Evolutionary conservation across 2,888 invertebrate genomes (phyloP).

Genomic region (Ophonus ardosiacus): DNA sequence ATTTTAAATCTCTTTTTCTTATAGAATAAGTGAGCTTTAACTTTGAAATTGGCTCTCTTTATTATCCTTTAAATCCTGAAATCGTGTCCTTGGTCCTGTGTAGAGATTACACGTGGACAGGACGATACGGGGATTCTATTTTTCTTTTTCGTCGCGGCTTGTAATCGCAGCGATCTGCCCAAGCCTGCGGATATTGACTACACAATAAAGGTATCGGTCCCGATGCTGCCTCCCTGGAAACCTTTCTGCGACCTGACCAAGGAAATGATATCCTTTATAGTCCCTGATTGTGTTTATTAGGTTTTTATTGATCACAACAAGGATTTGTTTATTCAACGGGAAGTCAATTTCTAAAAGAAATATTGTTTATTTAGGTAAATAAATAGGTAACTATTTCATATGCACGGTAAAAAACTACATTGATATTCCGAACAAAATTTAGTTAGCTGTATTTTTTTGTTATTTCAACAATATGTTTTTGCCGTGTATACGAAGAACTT

Average conservation of each 20-base stretch:
- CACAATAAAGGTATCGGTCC: constrained; percentile 49
- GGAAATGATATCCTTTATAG: constrained; percentile 50
- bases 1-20: too few relatives aligned
- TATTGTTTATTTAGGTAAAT: background rate
- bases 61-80: background rate
- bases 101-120: constrained; percentile 8
- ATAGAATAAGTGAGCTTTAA: background rate
- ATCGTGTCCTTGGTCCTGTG: background rate
- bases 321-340: background rate
- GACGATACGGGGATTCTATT: constrained; percentile 21
- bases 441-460: too few relatives aligned
- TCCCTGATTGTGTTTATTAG: constrained; percentile 53
- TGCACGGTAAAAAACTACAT: too few relatives aligned
- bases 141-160: constrained; percentile 26
- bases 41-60: background rate
- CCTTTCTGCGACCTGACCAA: background rate
- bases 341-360: background rate
- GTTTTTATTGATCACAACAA: constrained; percentile 48
- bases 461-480: too few relatives aligned
- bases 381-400: background rate
- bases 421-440: too few relatives aligned
- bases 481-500: too few relatives aligned
- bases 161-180: constrained; percentile 34
- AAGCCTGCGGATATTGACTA: constrained; percentile 46
- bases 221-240: background rate